A percentile compares a stretch with the other conserved stretches of the same genome.
These are phyloP conservation scores for Luidia sarsii DNA, from an alignment of 53 echinoderm and acorn worm species.

Conservation along the genomic window DNA sequence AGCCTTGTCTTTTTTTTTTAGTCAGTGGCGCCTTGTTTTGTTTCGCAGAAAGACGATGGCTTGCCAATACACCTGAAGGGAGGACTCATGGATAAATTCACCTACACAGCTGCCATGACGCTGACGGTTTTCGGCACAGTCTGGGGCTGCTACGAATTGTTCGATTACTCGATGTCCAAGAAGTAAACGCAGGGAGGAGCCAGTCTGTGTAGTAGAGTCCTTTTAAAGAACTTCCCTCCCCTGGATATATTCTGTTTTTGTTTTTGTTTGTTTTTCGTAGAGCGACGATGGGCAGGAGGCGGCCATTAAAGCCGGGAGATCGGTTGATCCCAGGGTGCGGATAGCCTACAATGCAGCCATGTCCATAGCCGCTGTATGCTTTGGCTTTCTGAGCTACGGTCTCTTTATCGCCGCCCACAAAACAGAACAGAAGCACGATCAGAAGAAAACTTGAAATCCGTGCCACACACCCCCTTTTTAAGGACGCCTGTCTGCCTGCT, in stretches of 20 bases:
- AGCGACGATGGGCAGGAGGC: slow-evolving; percentile 45
- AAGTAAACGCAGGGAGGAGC: slow-evolving; percentile 19
- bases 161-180: slow-evolving; percentile 36
- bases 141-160: slow-evolving; percentile 60
- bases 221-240: not conserved
- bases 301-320: slow-evolving; percentile 31
- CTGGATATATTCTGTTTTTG: not conserved
- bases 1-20: no score
- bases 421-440: not conserved
- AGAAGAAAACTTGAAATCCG: slow-evolving; percentile 23
- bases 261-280: slow-evolving; percentile 16
- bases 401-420: slow-evolving; percentile 33
- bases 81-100: slow-evolving; percentile 46
- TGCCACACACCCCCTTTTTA: not conserved
- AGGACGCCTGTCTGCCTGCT: not conserved
- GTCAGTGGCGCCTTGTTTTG: slow-evolving; percentile 37
- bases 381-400: slow-evolving; percentile 34
- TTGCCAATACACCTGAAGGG: slow-evolving; percentile 73
- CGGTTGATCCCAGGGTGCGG: slow-evolving; percentile 45
- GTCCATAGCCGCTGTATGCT: slow-evolving; percentile 28
- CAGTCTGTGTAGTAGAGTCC: not conserved
- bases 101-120: slow-evolving; percentile 43
- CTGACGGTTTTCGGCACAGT: slow-evolving; percentile 44
- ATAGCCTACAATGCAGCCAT: slow-evolving; percentile 56
- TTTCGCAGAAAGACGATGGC: slow-evolving; percentile 66